phyloP scores from a whole-genome alignment of 2,888 invertebrate species.

The Gastracanthus pulcherrimus region DNA sequence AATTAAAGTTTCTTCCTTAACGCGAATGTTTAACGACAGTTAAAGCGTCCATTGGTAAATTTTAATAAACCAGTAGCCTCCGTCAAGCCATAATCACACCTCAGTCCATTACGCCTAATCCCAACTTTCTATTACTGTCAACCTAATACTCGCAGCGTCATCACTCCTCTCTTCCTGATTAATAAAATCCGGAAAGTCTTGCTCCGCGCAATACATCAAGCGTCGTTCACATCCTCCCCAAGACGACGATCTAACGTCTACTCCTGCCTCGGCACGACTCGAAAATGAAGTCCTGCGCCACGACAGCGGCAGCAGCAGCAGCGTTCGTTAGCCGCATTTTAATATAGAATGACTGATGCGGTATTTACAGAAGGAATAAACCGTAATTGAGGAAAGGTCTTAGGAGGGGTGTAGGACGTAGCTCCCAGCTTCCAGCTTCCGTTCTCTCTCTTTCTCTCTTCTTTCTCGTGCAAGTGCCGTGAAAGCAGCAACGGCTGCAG shows the following conservation, averaged over 20 bases:
- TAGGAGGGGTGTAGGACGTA: background rate
- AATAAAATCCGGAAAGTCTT: slow-evolving; percentile 29
- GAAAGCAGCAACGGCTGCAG: slow-evolving; percentile 58
- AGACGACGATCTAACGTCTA: slow-evolving; percentile 35
- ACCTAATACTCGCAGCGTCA: too few relatives aligned
- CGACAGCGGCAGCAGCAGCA: too few relatives aligned
- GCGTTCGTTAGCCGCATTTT: slow-evolving; percentile 48
- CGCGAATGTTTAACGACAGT: too few relatives aligned
- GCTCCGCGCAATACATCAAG: slow-evolving; percentile 22
- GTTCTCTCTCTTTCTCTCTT: background rate
- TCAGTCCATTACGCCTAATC: background rate
- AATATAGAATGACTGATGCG: slow-evolving; percentile 58
- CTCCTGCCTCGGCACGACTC: background rate
- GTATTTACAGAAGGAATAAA: slow-evolving; percentile 46
- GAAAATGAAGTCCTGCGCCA: slow-evolving; percentile 38
- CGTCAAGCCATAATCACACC: background rate
- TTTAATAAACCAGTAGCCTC: too few relatives aligned
- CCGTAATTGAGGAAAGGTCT: slow-evolving; percentile 52
- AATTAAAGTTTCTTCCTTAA: too few relatives aligned
- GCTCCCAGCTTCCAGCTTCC: background rate
- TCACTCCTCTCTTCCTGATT: slow-evolving; percentile 23
- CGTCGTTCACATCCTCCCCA: too few relatives aligned
- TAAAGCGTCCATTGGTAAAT: background rate
- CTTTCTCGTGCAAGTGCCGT: slow-evolving; percentile 48
- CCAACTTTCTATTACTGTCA: slow-evolving; percentile 14